Evolutionary conservation across 1,140 invertebrate species (phyloP).

Genomic region (Ectropis grisescens): DNA sequence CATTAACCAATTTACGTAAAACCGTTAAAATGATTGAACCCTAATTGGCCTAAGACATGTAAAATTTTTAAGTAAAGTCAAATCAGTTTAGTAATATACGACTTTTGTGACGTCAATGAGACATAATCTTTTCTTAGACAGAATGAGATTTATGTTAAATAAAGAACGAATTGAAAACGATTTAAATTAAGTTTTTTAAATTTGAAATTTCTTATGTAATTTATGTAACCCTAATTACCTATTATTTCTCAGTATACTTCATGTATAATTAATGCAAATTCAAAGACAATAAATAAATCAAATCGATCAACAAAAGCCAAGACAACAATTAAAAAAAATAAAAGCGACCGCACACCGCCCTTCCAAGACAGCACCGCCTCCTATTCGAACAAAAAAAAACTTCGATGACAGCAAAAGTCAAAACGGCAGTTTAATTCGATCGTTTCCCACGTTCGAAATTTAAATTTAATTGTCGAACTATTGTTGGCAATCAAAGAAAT

Average conservation of each 20-base stretch:
- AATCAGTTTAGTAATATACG: no score
- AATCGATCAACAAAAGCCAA: neutral
- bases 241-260: neutral
- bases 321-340: constrained; percentile 13
- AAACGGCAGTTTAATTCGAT: constrained; percentile 42
- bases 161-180: no score
- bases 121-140: neutral
- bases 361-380: no score
- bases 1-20: no score
- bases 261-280: neutral
- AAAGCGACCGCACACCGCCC: constrained; percentile 37
- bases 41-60: no score
- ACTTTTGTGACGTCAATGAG: neutral
- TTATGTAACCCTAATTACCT: neutral
- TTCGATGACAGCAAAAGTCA: constrained; percentile 45
- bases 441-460: constrained; percentile 53
- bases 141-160: no score
- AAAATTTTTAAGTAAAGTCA: no score
- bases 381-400: constrained; percentile 23
- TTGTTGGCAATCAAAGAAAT: constrained; percentile 60
- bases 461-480: constrained; percentile 58
- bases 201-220: neutral
- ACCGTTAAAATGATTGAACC: no score
- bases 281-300: neutral
- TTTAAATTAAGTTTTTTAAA: neutral